Conservation (phyloP, 2,113 vertebrate genomes). For the Cyphomyrus discorhynchus region DNA sequence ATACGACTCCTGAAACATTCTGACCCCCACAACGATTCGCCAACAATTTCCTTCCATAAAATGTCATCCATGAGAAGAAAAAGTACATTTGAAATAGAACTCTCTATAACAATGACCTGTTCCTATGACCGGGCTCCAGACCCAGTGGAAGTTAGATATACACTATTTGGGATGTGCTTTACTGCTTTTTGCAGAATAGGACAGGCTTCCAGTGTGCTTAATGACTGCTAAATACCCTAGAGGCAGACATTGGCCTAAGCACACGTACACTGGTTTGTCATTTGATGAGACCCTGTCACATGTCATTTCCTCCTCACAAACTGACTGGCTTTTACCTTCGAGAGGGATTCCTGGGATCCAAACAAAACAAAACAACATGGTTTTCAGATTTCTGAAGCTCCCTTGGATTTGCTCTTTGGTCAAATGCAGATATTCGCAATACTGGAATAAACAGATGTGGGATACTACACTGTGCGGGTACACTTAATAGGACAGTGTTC, state of each 20-base stretch:
- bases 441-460: background rate
- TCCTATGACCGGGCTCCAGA: background rate
- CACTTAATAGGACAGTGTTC: background rate
- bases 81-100: constrained; percentile 5
- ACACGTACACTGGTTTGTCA: background rate
- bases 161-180: background rate
- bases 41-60: background rate
- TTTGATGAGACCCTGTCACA: background rate
- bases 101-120: background rate
- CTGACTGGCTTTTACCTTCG: background rate
- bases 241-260: background rate
- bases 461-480: background rate
- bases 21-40: background rate
- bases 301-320: background rate
- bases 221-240: background rate
- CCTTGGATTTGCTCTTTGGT: background rate
- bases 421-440: background rate
- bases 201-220: background rate
- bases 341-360: background rate
- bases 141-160: background rate
- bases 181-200: background rate
- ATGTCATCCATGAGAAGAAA: background rate
- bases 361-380: background rate
- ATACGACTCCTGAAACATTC: background rate
- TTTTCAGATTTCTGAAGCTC: background rate